Evolutionary conservation across 2,797 vertebrate genomes (phyloP).

Genomic region (Mycteria americana): DNA sequence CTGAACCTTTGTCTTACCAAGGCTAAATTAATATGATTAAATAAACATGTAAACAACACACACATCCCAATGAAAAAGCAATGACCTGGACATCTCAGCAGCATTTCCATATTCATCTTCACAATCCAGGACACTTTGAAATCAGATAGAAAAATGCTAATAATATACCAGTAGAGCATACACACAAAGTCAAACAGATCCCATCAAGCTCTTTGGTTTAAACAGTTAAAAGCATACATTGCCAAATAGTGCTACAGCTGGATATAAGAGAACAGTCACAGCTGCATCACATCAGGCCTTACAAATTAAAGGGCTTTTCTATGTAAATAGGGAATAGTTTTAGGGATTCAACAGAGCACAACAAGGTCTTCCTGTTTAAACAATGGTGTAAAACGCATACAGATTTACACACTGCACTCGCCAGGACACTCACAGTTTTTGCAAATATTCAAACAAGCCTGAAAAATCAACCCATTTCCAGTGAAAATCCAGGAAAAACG

Average conservation of each 20-base stretch:
- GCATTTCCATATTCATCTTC: background rate
- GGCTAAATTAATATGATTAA: background rate
- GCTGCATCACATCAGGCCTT: background rate
- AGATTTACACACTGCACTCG: background rate
- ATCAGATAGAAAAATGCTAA: background rate
- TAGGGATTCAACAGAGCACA: background rate
- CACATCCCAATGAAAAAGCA: background rate
- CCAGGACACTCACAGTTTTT: background rate
- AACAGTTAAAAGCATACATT: background rate
- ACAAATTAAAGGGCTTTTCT: background rate
- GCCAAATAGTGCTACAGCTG: fast-evolving
- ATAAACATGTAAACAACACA: background rate
- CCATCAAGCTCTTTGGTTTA: background rate
- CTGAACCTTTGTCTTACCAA: background rate
- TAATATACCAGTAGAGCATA: no score
- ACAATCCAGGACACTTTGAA: background rate
- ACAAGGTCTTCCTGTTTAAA: background rate
- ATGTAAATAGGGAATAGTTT: background rate
- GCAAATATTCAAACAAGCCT: background rate
- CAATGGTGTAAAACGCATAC: fast-evolving
- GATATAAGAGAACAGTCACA: background rate
- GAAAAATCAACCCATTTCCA: background rate
- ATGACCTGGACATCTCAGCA: background rate
- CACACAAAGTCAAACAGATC: background rate
- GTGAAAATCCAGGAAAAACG: background rate